A percentile compares a stretch with the other conserved stretches of the same genome.
Evolutionary conservation across 2,797 vertebrate genomes (phyloP).

Genomic region (Neosilurus mollespiculum): DNA sequence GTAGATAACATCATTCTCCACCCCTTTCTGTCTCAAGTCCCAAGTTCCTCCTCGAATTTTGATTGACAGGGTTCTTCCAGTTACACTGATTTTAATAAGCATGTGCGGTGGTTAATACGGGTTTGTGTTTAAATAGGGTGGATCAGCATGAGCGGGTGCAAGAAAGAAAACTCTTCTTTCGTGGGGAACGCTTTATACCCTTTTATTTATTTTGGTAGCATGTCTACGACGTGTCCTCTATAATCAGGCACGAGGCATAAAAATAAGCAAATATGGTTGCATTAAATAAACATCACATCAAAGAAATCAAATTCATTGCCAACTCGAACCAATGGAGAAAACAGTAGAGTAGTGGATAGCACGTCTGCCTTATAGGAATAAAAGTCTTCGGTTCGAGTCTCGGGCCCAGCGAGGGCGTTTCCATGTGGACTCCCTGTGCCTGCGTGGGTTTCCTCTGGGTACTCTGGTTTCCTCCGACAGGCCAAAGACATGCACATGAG

Average conservation of each 20-base stretch:
- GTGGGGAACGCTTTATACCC: not conserved
- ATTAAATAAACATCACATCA: not conserved
- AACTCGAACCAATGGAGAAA: not conserved
- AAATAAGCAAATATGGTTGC: not conserved
- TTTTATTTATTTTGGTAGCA: not conserved
- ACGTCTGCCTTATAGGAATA: no score
- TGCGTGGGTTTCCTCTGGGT: no score
- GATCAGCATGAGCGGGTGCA: not conserved
- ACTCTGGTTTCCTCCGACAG: no score
- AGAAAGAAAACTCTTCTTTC: not conserved
- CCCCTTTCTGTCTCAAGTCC: not conserved
- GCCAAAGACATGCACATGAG: no score
- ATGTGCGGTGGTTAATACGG: not conserved
- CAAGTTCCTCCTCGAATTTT: not conserved
- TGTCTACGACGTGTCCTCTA: not conserved
- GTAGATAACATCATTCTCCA: not conserved
- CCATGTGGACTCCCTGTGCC: no score
- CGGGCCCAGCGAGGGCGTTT: no score
- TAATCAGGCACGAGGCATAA: not conserved
- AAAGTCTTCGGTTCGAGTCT: no score
- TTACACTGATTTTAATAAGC: slow-evolving; percentile 34
- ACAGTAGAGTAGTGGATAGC: not conserved
- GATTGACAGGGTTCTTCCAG: not conserved
- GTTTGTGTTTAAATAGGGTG: not conserved
- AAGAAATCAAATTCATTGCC: not conserved